These are phyloP conservation scores for Sturmia bella DNA, from an alignment of 2,888 invertebrate genomes.

Conservation along the genomic window DNA sequence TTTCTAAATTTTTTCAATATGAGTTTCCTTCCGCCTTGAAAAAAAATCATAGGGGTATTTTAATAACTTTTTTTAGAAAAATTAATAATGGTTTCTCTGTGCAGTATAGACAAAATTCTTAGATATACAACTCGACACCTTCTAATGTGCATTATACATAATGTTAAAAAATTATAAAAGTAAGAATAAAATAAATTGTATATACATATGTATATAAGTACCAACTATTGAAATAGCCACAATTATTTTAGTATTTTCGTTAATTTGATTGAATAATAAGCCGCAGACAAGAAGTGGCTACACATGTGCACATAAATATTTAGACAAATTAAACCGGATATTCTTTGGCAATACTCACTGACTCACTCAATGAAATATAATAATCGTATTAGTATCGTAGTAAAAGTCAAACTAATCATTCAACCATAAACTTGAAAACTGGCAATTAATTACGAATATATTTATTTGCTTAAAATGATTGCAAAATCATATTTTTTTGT, in stretches of 20 bases:
- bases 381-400: not conserved
- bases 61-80: too few species aligned
- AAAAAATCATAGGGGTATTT: too few species aligned
- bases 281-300: slow-evolving; percentile 16
- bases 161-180: too few species aligned
- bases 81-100: too few species aligned
- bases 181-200: too few species aligned
- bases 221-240: not conserved
- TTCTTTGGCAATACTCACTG: slow-evolving; percentile 46
- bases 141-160: too few species aligned
- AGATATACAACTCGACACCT: too few species aligned
- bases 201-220: not conserved
- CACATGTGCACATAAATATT: slow-evolving; percentile 11
- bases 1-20: too few species aligned
- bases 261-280: slow-evolving; percentile 48
- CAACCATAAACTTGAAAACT: slow-evolving; percentile 66
- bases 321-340: slow-evolving; percentile 53
- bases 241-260: not conserved
- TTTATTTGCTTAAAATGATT: slow-evolving; percentile 39
- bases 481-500: not conserved
- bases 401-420: slow-evolving; percentile 49
- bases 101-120: too few species aligned
- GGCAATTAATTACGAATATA: slow-evolving; percentile 28
- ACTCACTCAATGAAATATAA: not conserved
- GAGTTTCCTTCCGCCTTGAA: too few species aligned